Conservation (phyloP, 2,113 vertebrate genomes). For the Arvicanthis niloticus region DNA sequence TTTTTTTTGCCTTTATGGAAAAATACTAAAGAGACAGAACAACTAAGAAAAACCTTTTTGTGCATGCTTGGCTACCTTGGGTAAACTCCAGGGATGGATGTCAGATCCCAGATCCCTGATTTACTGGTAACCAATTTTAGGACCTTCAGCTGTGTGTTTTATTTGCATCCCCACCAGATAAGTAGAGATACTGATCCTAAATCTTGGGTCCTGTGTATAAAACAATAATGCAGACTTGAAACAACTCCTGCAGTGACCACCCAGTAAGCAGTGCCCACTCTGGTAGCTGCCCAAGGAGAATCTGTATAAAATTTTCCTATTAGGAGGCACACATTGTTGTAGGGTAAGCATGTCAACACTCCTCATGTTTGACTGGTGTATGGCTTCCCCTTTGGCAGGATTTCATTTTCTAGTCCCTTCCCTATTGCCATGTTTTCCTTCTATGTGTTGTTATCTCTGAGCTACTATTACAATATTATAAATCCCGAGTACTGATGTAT, state of each 20-base stretch:
- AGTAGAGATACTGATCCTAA: neutral
- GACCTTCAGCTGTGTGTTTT: neutral
- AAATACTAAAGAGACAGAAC: slow-evolving; percentile 3
- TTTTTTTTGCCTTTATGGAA: neutral
- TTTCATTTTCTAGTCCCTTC: slow-evolving; percentile 16
- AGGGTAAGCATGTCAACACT: neutral
- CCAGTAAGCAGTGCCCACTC: neutral
- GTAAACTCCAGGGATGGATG: neutral
- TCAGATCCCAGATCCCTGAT: neutral
- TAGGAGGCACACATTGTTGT: neutral
- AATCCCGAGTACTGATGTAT: slow-evolving; percentile 11
- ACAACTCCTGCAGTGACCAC: neutral
- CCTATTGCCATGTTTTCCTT: slow-evolving; percentile 38
- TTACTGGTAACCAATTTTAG: neutral
- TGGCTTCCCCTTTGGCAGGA: neutral
- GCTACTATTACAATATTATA: slow-evolving; percentile 36
- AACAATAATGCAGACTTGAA: neutral
- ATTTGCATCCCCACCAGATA: neutral
- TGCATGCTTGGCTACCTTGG: neutral
- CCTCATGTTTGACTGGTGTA: neutral
- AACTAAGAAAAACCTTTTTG: slow-evolving; percentile 16
- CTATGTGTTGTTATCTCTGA: slow-evolving; percentile 10
- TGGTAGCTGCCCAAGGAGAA: neutral
- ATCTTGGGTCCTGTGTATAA: neutral
- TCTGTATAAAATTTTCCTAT: neutral